A percentile compares a stretch with the other conserved stretches of the same genome.
These are phyloP conservation scores for Frankliniella intonsa DNA, from an alignment of 2,888 invertebrate genomes.

Conservation along the genomic window DNA sequence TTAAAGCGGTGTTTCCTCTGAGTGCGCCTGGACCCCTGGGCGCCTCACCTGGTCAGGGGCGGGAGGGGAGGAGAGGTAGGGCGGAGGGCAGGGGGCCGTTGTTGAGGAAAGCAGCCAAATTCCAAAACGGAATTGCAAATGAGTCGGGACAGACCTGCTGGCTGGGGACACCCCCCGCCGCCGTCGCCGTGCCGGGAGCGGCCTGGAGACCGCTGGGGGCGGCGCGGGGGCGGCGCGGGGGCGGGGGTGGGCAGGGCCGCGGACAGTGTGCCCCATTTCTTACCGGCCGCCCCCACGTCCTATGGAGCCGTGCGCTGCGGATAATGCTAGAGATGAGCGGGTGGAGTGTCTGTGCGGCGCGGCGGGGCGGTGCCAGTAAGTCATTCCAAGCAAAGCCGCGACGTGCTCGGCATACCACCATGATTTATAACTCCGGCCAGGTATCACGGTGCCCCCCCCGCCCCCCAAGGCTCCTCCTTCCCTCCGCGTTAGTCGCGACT, in stretches of 20 bases:
- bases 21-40: no score
- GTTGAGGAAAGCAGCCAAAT: neutral
- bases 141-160: neutral
- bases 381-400: constrained; percentile 14
- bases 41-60: no score
- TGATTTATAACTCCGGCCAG: constrained; percentile 15
- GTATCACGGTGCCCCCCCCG: neutral
- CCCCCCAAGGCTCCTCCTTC: neutral
- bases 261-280: no score
- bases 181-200: no score
- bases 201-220: no score
- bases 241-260: no score
- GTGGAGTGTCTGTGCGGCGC: neutral
- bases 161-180: no score
- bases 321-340: neutral
- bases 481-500: neutral
- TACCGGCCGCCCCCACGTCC: no score
- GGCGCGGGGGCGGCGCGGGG: no score
- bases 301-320: no score
- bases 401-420: constrained; percentile 7
- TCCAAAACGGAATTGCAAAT: constrained; percentile 14
- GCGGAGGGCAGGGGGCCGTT: neutral
- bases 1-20: no score
- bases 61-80: no score
- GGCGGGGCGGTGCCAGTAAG: constrained; percentile 11